These are phyloP conservation scores for Zaprionus africanus DNA, from an alignment of 1,140 invertebrate genomes.

Conservation along the genomic window DNA sequence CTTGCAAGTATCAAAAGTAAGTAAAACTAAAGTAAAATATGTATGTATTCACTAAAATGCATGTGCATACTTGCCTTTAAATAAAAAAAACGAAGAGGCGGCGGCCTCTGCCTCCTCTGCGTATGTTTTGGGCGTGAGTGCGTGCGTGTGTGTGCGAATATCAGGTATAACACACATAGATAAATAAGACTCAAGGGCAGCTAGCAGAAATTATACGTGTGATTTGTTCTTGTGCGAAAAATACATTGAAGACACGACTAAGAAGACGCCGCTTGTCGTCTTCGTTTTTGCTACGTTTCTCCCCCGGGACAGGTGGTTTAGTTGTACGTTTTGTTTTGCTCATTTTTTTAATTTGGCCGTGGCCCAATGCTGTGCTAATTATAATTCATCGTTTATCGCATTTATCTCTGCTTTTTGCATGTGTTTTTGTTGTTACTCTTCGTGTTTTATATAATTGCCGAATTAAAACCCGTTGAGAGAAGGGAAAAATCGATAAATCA, in stretches of 20 bases:
- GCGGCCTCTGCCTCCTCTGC: slow-evolving; percentile 23
- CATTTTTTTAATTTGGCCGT: slow-evolving; percentile 39
- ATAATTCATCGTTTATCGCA: slow-evolving; percentile 34
- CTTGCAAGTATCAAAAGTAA: slow-evolving; percentile 57
- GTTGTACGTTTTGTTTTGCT: slow-evolving; percentile 31
- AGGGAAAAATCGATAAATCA: slow-evolving; percentile 80
- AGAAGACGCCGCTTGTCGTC: neutral
- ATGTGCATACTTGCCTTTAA: slow-evolving; percentile 33
- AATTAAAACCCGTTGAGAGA: slow-evolving; percentile 33
- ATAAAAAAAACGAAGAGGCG: slow-evolving; percentile 48
- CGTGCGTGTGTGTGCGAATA: slow-evolving; percentile 46
- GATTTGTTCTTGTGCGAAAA: slow-evolving; percentile 57
- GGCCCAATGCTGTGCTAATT: slow-evolving; percentile 56
- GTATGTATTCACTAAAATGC: slow-evolving; percentile 63
- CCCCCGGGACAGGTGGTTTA: slow-evolving; percentile 42
- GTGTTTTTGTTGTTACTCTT: neutral
- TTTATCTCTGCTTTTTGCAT: slow-evolving; percentile 9
- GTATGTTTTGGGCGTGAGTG: slow-evolving; percentile 35
- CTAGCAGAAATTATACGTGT: slow-evolving; percentile 54
- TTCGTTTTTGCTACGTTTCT: slow-evolving; percentile 6
- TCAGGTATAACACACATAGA: slow-evolving; percentile 53
- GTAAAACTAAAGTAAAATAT: slow-evolving; percentile 40
- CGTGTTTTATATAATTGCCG: slow-evolving; percentile 68
- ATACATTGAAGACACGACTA: slow-evolving; percentile 14
- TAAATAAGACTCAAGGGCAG: slow-evolving; percentile 73